Evolutionary conservation across 2,888 invertebrate species (phyloP), one percentile per base, ranked within the genome.

Genomic region (Eudemis profundana): DNA sequence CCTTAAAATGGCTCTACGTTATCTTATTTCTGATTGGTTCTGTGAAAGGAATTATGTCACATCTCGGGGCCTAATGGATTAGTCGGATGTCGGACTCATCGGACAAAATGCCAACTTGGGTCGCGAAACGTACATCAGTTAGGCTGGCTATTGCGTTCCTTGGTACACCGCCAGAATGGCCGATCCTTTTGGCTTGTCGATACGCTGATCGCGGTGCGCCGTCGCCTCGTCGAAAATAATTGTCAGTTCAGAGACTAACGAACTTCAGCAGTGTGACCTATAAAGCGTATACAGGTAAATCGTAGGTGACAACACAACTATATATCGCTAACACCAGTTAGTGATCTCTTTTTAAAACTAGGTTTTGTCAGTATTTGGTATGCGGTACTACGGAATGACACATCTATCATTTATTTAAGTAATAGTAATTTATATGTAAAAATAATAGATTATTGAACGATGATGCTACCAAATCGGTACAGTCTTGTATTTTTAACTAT

Each of bases 171-270:
- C 92, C 92, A 92, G 89, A 91, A 90, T 83, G 84, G 82, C 84
- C 86, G 86, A 87, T 89, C 90, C 90, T 90, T 90, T 91, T 92
- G 91, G 91, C 91, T 86, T 89, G 86, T 89, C 86, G 89, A 87
- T 89, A 85, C 82, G 81, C 81, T 82, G 83, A 81, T 85, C 80
- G 81, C 81, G 83, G 84, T 84, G 82, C 85, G 81, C 81, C 82
- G 86, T 78, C 81, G 84, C 83, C 85, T 79, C 81, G 84, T 84
- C 83, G 81, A 87, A 88, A 90, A 89, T 91, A 90, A 91, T 70
- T 90, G 90, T 89, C 89, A 87, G 86, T 90, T 86, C 85, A 87
- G 86, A 91, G 91, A 91, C 85, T 90, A 90, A 91, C 89, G 90
- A 90, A 91, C 90, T 89, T 88, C 84, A 85, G 84, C 84, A 86